phyloP scores from a whole-genome alignment of 1,140 invertebrate species.

The Danaus plexippus region DNA sequence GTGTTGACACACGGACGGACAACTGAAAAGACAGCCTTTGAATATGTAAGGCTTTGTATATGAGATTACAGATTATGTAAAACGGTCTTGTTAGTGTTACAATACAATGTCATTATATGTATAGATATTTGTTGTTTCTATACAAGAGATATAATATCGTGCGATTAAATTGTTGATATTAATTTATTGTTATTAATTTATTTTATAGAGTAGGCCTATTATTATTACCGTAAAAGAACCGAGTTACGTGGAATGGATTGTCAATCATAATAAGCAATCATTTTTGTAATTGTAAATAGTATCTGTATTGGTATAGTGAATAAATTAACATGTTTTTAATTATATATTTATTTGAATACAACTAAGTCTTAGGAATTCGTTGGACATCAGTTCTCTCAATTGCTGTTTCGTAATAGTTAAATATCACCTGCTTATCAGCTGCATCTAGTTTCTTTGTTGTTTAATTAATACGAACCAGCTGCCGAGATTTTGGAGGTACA shows the following conservation, averaged over 20 bases:
- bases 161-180: conserved; percentile 8
- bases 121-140: conserved; percentile 22
- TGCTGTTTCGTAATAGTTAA: too few species aligned
- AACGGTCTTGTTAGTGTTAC: conserved; percentile 23
- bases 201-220: background rate
- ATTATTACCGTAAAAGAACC: too few species aligned
- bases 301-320: too few species aligned
- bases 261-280: too few species aligned
- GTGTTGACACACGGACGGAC: conserved; percentile 61
- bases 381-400: too few species aligned
- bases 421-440: conserved; percentile 19
- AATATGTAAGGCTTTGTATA: conserved; percentile 51
- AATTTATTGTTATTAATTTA: conserved; percentile 11
- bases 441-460: conserved; percentile 9
- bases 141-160: background rate
- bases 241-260: too few species aligned
- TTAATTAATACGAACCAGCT: too few species aligned
- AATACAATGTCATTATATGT: conserved; percentile 3
- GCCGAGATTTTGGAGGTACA: too few species aligned
- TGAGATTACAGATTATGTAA: conserved; percentile 49
- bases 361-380: background rate
- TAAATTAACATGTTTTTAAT: too few species aligned
- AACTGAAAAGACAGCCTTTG: conserved; percentile 65
- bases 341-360: too few species aligned
- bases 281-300: too few species aligned